Base-by-base conservation (phyloP, 2,888 invertebrate genomes). In the Troglohyphantes excavatus region DNA sequence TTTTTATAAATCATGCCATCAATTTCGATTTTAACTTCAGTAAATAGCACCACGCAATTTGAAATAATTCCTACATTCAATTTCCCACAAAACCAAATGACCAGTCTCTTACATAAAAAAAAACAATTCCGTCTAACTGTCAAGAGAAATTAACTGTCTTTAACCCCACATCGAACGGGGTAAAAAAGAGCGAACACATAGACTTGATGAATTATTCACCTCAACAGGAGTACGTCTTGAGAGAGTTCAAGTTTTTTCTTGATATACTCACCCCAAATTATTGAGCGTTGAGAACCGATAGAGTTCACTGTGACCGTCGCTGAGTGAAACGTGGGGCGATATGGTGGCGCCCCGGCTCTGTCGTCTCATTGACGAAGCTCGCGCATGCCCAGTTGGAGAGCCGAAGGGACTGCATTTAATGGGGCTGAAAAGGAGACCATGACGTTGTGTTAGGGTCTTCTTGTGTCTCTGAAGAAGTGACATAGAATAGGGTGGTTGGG, bases 321-420 rank as follows among this genome's bases (percentile, higher is more conserved):
- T 21, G 46, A 19, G 23, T 23, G 79, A 46, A 68, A 23, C 79
- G 53, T 81, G 79, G 73, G 63, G 83, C 72, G 72, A 63, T 73
- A 83, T 83, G 83, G 83, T 43, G 70, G 63, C 72, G 83, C 63
- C 63, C 33, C 5, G 21, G 11, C 17, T 23, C 39, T 39, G n/a
- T 23, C 68, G 13, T 68, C 67, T 68, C 67, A 78, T 59, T 53
- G 59, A 70, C 53, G 33, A 13, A 13, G 23, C 3, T 29, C 2
- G 78, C 70, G 85, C 85, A 67, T 68, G 85, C 85, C 59, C 70
- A 13, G 13, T 7, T 13, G 2, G 17, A 13, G 13, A 39, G 39
- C 9, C 0, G 1, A 39, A 11, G 9, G 7, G 9, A 9, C 26
- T 2, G 19, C 7, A 23, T 26, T 43, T 65, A 63, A 84, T 23